Conservation (phyloP, 2,888 invertebrate genomes). For the Hyles lineata region DNA sequence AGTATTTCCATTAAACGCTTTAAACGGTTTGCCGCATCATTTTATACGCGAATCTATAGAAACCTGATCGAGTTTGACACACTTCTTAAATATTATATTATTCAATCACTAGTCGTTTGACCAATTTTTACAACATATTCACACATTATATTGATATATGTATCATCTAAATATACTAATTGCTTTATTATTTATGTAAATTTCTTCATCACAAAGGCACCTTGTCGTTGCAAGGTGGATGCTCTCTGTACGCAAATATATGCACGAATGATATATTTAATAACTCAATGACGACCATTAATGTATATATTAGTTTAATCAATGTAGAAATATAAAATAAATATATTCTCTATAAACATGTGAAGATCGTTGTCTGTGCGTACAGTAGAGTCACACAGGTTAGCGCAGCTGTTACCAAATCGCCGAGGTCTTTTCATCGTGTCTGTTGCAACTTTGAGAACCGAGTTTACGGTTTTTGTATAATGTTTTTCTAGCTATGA, state of each 20-base stretch:
- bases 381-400: not conserved
- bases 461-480: not conserved
- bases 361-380: not conserved
- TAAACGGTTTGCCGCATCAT: slow-evolving; percentile 8
- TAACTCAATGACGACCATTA: no score
- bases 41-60: not conserved
- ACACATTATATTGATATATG: not conserved
- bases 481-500: not conserved
- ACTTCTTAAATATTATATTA: not conserved
- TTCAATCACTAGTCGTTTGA: not conserved
- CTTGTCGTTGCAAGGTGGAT: not conserved
- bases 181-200: not conserved
- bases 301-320: no score
- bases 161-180: not conserved
- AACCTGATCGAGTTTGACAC: not conserved
- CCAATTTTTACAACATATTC: not conserved
- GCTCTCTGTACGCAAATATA: not conserved
- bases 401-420: slow-evolving; percentile 10
- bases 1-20: slow-evolving; percentile 48
- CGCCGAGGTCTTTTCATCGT: slow-evolving; percentile 7
- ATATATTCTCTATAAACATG: no score
- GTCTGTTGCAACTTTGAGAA: not conserved
- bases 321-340: no score
- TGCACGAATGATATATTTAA: not conserved
- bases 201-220: not conserved